phyloP scores from a whole-genome alignment of 2,888 invertebrate genomes.

The Conchocele bisecta region DNA sequence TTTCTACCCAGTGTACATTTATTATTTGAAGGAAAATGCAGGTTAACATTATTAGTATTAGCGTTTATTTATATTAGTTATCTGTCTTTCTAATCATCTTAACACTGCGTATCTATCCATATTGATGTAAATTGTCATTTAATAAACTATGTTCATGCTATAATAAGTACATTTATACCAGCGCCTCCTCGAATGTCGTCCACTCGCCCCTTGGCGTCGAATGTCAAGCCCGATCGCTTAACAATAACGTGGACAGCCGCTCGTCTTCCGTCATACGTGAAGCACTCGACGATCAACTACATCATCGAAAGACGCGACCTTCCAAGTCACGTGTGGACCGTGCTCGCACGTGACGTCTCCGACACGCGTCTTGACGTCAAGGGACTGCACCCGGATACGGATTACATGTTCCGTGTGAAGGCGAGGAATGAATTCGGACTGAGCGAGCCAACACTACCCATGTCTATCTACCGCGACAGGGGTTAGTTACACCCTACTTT shows the following conservation, averaged over 20 bases:
- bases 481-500: too few relatives aligned
- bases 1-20: too few relatives aligned
- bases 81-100: too few relatives aligned
- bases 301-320: slow-evolving; percentile 91
- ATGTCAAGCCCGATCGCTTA: slow-evolving; percentile 94
- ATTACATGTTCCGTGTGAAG: slow-evolving; percentile 97
- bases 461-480: slow-evolving; percentile 59
- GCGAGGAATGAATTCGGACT: slow-evolving; percentile 98
- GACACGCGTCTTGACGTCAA: slow-evolving; percentile 52
- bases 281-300: slow-evolving; percentile 87
- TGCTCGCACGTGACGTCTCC: slow-evolving; percentile 47
- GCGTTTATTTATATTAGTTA: too few relatives aligned
- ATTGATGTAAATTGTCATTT: too few relatives aligned
- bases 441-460: slow-evolving; percentile 96
- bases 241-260: slow-evolving; percentile 97
- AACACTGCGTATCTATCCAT: too few relatives aligned
- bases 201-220: slow-evolving; percentile 95
- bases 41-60: too few relatives aligned
- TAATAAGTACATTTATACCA: slow-evolving; percentile 48
- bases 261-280: slow-evolving; percentile 90
- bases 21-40: too few relatives aligned
- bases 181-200: slow-evolving; percentile 74
- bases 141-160: too few relatives aligned
- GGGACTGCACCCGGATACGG: slow-evolving; percentile 92
- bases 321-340: slow-evolving; percentile 59